Conservation (phyloP, 2,797 vertebrate genomes). For the Sebastes wilsoni region DNA sequence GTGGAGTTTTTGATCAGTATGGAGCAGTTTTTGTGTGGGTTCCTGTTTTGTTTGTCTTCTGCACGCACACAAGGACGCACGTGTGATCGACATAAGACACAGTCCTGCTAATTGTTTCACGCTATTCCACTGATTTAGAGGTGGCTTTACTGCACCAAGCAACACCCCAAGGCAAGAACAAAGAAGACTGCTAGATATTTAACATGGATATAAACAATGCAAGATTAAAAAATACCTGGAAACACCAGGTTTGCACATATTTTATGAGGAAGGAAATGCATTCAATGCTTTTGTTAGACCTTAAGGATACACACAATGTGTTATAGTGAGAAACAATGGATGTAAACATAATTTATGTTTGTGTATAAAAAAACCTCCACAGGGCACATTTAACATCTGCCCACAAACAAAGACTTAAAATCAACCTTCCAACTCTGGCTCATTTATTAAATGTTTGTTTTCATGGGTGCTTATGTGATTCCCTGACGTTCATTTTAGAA, state of each 20-base stretch:
- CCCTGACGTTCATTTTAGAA: background rate
- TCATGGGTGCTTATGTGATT: background rate
- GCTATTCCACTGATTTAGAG: background rate
- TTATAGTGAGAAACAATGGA: background rate
- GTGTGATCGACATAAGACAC: background rate
- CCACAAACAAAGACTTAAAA: background rate
- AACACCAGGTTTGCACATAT: background rate
- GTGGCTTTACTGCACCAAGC: background rate
- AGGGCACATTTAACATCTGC: background rate
- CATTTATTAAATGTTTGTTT: background rate
- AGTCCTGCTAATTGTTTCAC: background rate
- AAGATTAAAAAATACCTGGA: background rate
- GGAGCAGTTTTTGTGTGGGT: background rate
- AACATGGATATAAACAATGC: background rate
- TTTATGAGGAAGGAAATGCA: background rate
- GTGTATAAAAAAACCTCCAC: background rate
- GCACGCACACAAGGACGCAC: background rate
- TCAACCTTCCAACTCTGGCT: background rate
- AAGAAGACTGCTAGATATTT: background rate
- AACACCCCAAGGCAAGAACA: rapidly evolving
- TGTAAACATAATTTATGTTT: background rate
- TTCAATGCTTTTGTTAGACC: background rate
- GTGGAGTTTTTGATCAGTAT: background rate
- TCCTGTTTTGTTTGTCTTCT: background rate
- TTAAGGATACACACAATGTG: background rate